Evolutionary conservation across 2,888 invertebrate species (phyloP).

Genomic region (Drosophila kanekoi): DNA sequence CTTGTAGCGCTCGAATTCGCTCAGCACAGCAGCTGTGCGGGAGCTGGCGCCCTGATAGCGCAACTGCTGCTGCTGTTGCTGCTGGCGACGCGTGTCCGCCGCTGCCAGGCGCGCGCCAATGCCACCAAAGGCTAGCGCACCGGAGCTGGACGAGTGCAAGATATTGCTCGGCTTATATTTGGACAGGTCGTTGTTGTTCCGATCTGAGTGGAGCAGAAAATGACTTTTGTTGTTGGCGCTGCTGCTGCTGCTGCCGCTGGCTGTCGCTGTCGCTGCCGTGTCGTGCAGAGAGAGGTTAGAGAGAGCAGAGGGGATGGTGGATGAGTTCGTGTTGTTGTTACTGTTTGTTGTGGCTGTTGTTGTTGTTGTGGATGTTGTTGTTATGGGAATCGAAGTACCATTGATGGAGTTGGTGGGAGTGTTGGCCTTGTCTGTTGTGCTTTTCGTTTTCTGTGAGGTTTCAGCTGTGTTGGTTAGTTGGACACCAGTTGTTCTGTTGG

Average conservation of each 20-base stretch:
- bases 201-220: constrained; percentile 76
- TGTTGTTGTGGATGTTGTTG: constrained; percentile 40
- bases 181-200: constrained; percentile 80
- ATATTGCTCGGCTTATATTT: constrained; percentile 79
- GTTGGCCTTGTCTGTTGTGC: constrained; percentile 57
- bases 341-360: constrained; percentile 24
- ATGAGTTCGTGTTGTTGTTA: constrained; percentile 45
- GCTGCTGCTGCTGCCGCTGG: constrained; percentile 83
- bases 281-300: constrained; percentile 67
- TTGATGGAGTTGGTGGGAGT: constrained; percentile 76
- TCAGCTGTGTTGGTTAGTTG: constrained; percentile 64
- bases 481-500: constrained; percentile 49
- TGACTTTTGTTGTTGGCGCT: constrained; percentile 74
- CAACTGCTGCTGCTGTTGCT: constrained; percentile 53
- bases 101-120: constrained; percentile 82
- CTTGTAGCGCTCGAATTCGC: constrained; percentile 74
- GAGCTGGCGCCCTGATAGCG: constrained; percentile 75
- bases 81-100: constrained; percentile 68
- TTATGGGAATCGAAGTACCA: constrained; percentile 38
- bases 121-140: constrained; percentile 82
- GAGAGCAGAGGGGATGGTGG: constrained; percentile 72
- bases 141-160: constrained; percentile 82
- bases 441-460: constrained; percentile 53
- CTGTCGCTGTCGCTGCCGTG: constrained; percentile 72
- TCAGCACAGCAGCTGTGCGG: constrained; percentile 74